Base-by-base conservation (phyloP, 2,113 vertebrate species). In the Sinocyclocheilus anophthalmus region DNA sequence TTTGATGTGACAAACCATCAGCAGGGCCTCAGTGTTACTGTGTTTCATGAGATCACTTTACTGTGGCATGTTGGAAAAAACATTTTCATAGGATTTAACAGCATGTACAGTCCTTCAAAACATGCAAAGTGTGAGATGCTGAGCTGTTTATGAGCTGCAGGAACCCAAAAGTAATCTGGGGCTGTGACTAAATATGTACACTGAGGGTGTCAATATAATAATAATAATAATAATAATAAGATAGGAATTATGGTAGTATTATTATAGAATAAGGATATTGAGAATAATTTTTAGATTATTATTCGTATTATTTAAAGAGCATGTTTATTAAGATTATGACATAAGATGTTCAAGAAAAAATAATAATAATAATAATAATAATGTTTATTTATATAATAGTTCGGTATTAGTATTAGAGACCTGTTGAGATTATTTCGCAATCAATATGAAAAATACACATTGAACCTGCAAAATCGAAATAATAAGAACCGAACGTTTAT, bases 1-100 rank as follows among this genome's bases (percentile, higher is more conserved):
- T 82, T 50, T 82, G 76, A 67, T 10, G 45, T 48, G 80, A 1
- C 24, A 48, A 45, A 75, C 37, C 45, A 33, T 76, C 48, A 63
- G 63, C 39, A 76, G 78, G 39, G 57, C 75, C 65, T 26, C 22
- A 1, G 77, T 61, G 45, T 76, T 81, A 48, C 42, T 67, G 59
- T 65, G 53, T 80, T 61, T 79, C 22, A 79, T 42, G 3, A 61
- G 55, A 33, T 50, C 14, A 50, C 80, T 67, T 82, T 33, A 33
- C 42, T 20, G 39, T 48, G 39, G 9, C 45, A 10, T 48, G 37
- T 26, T 26, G 78, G 22, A 18, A 55, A 81, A 7, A 63, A 63
- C 59, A 20, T 26, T 65, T 8, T 61, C 12, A 24, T 2, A 24
- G 14, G 8, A 2, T 18, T 81, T 42, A 80, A 63, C 55, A 42